A percentile compares a stretch with the other conserved stretches of the same genome.
These are phyloP conservation scores for Cathartes aura DNA, from an alignment of 2,113 vertebrate genomes.

Conservation along the genomic window DNA sequence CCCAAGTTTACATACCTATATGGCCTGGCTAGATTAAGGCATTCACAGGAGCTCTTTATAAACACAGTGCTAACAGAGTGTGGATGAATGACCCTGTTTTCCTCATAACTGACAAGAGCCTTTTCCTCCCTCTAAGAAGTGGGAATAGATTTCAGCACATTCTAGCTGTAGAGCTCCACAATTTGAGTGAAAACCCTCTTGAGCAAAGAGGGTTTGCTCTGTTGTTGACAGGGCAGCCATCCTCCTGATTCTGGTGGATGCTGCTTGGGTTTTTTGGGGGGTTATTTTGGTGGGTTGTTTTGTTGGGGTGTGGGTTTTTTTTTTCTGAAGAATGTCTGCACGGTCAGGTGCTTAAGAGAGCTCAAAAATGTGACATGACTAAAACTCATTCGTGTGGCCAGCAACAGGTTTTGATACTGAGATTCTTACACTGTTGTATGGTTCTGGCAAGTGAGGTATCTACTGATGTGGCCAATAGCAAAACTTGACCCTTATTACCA, in stretches of 20 bases:
- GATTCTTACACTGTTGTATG: not conserved
- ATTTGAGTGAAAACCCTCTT: not conserved
- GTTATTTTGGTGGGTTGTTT: not conserved
- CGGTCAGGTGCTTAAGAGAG: not conserved
- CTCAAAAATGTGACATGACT: not conserved
- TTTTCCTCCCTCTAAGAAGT: not conserved
- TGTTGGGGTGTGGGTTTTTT: not conserved
- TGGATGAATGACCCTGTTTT: not conserved
- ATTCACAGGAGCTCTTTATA: not conserved
- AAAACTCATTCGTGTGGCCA: not conserved
- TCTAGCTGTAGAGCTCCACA: not conserved
- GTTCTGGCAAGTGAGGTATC: not conserved
- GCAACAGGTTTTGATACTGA: not conserved
- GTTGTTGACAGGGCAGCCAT: not conserved
- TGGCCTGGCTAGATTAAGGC: not conserved
- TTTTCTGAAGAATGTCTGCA: not conserved
- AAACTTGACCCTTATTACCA: not conserved
- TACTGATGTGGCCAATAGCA: not conserved
- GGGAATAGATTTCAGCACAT: not conserved
- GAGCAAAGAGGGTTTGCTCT: not conserved
- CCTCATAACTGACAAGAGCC: not conserved
- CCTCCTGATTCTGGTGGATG: not conserved
- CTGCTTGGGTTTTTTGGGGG: not conserved
- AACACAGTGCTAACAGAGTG: fast-evolving
- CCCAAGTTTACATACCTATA: fast-evolving